Conservation (phyloP, 2,113 vertebrate genomes). For the Myotis yumanensis region DNA sequence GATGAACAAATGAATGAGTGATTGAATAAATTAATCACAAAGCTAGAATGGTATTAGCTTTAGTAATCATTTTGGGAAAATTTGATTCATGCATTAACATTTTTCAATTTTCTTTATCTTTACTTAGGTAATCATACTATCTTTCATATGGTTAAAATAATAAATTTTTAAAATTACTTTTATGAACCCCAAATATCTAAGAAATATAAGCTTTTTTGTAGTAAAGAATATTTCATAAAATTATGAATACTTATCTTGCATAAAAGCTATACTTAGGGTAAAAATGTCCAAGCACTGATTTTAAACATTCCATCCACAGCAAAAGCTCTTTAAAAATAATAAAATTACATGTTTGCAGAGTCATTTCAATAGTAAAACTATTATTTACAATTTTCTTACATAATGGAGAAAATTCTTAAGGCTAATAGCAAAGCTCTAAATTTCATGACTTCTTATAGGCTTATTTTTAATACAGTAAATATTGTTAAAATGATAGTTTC, state of each 20-base stretch:
- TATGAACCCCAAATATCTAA: neutral
- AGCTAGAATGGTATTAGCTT: neutral
- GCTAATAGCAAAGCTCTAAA: slow-evolving; percentile 2
- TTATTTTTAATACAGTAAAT: slow-evolving; percentile 24
- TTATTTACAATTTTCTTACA: slow-evolving; percentile 26
- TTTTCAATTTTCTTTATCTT: neutral
- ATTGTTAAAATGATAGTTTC: slow-evolving; percentile 39
- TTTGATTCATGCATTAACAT: neutral
- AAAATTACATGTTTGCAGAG: neutral
- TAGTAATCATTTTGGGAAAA: neutral
- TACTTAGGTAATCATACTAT: neutral
- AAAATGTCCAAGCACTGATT: neutral
- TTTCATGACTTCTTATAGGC: neutral
- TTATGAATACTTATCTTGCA: neutral
- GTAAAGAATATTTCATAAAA: slow-evolving; percentile 24
- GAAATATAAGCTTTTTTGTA: neutral
- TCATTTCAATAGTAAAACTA: neutral
- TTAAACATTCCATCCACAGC: neutral
- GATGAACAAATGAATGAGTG: neutral
- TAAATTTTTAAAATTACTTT: neutral
- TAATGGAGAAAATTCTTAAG: slow-evolving; percentile 39
- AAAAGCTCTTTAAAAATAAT: slow-evolving; percentile 14
- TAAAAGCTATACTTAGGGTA: neutral
- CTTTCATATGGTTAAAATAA: too few species aligned
- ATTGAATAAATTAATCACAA: slow-evolving; percentile 12